These are phyloP conservation scores for Eupeodes latifasciatus DNA, from an alignment of 2,888 invertebrate genomes.

Conservation along the genomic window DNA sequence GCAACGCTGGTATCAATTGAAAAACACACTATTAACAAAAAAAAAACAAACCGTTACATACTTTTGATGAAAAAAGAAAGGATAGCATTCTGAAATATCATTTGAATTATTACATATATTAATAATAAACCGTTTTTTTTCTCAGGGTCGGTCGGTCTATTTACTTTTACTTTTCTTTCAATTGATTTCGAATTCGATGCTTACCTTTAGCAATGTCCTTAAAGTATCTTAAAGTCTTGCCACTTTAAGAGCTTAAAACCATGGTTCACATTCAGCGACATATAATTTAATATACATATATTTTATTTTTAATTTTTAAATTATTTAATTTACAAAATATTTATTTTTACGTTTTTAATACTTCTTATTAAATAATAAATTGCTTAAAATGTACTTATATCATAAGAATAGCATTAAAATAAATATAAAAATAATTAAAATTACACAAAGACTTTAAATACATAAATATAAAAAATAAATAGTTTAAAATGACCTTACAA, in stretches of 20 bases:
- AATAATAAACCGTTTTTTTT: too few species aligned
- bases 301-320: not conserved
- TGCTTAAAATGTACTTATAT: slow-evolving; percentile 5
- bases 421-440: not conserved
- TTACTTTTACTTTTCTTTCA: too few species aligned
- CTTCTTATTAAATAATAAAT: slow-evolving; percentile 4
- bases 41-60: too few species aligned
- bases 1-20: too few species aligned
- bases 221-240: not conserved
- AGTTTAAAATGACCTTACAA: slow-evolving; percentile 15
- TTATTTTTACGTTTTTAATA: not conserved
- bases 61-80: too few species aligned
- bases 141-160: too few species aligned
- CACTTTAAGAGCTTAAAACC: not conserved
- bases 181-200: not conserved
- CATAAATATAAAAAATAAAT: slow-evolving; percentile 1
- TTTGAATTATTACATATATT: too few species aligned
- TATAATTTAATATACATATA: not conserved
- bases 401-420: not conserved
- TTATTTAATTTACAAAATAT: slow-evolving; percentile 12
- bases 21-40: too few species aligned
- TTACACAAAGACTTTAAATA: not conserved
- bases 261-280: not conserved
- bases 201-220: not conserved
- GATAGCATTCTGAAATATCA: too few species aligned